Evolutionary conservation across 2,113 vertebrate species (phyloP).

Genomic region (Centropus bengalensis): DNA sequence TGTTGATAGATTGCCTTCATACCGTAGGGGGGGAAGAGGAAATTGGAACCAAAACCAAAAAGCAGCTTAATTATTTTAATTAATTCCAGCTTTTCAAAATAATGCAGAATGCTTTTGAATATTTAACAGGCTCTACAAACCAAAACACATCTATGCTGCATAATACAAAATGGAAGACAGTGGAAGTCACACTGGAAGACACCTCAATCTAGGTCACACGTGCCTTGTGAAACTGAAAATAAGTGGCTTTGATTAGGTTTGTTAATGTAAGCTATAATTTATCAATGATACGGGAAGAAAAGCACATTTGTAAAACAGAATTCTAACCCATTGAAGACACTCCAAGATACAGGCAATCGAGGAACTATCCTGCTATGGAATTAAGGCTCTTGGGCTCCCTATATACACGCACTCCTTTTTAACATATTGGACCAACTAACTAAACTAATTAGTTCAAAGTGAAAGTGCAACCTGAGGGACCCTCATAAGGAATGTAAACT

Average conservation of each 20-base stretch:
- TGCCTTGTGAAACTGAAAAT: not conserved
- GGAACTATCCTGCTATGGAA: not conserved
- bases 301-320: not conserved
- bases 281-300: not conserved
- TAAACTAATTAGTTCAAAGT: slow-evolving; percentile 58
- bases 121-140: slow-evolving; percentile 36
- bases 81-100: slow-evolving; percentile 56
- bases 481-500: slow-evolving; percentile 79
- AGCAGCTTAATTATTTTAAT: slow-evolving; percentile 59
- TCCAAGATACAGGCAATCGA: not conserved
- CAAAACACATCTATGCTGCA: not conserved
- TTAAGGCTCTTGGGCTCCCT: not conserved
- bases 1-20: slow-evolving; percentile 34
- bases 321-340: not conserved
- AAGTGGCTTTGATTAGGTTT: not conserved
- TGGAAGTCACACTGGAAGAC: not conserved
- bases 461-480: slow-evolving; percentile 76
- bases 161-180: not conserved
- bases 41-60: slow-evolving; percentile 56
- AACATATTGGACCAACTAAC: slow-evolving; percentile 66
- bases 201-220: rapidly evolving
- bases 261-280: not conserved
- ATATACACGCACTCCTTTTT: not conserved
- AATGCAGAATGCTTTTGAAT: slow-evolving; percentile 31
- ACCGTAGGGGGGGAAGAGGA: not conserved